phyloP scores from a whole-genome alignment of 2,113 vertebrate species.

The Lepisosteus osseus region DNA sequence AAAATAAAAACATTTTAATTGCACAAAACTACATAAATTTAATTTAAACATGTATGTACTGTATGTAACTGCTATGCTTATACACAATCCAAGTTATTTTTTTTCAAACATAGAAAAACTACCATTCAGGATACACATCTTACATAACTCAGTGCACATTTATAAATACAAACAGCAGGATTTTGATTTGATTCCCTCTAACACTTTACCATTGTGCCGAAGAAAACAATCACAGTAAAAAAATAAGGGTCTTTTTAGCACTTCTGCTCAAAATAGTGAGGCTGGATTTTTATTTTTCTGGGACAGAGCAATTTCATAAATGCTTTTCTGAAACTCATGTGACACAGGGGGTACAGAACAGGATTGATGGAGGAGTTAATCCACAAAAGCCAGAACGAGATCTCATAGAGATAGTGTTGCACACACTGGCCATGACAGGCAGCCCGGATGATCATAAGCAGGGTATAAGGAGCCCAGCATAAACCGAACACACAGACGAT shows the following conservation, averaged over 20 bases:
- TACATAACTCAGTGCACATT: no score
- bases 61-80: no score
- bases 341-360: conserved; percentile 64
- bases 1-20: no score
- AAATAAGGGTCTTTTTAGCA: conserved; percentile 18
- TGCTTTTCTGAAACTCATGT: conserved; percentile 64
- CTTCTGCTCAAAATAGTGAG: conserved; percentile 55
- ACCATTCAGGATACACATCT: no score
- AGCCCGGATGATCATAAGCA: conserved; percentile 68
- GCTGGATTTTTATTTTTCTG: conserved; percentile 65
- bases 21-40: no score
- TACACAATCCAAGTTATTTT: no score
- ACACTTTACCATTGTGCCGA: background rate
- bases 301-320: conserved; percentile 67
- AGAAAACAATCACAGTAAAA: background rate
- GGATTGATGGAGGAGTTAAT: conserved; percentile 71
- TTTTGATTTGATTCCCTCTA: background rate
- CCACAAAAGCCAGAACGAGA: conserved; percentile 71
- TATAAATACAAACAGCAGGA: background rate
- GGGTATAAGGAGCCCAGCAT: conserved; percentile 69
- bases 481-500: conserved; percentile 66
- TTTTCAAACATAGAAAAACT: no score
- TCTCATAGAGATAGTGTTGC: conserved; percentile 62
- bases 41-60: no score
- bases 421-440: conserved; percentile 61